Evolutionary conservation across 2,113 vertebrate genomes (phyloP).

Genomic region (Amblyornis subalaris): DNA sequence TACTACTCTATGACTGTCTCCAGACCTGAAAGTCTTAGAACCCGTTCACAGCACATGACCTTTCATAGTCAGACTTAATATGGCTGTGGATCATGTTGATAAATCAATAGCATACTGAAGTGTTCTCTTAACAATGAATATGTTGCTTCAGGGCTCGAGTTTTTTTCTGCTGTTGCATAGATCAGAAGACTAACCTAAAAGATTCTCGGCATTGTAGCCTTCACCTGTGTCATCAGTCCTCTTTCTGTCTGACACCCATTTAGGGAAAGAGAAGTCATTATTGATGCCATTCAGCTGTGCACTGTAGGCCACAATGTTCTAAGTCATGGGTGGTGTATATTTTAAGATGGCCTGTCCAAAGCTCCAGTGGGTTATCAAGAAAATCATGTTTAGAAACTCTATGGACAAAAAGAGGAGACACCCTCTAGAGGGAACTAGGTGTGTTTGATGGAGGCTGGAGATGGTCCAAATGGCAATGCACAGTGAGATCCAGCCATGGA

Average conservation of each 20-base stretch:
- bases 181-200: neutral
- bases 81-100: neutral
- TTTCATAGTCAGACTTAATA: neutral
- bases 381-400: neutral
- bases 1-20: neutral
- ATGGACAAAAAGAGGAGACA: neutral
- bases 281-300: neutral
- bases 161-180: neutral
- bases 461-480: neutral
- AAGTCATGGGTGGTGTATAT: neutral
- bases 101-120: neutral
- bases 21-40: neutral
- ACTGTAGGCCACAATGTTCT: neutral
- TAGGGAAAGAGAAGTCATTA: neutral
- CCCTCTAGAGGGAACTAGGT: neutral
- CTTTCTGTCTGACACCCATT: neutral
- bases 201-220: neutral
- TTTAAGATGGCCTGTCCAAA: neutral
- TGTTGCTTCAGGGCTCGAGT: neutral
- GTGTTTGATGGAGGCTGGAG: neutral
- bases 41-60: fast-evolving
- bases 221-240: neutral
- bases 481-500: fast-evolving
- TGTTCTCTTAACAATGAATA: neutral
- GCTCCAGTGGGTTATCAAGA: neutral